These are phyloP conservation scores for Sialia sialis DNA, from an alignment of 2,113 vertebrate species.

Conservation along the genomic window DNA sequence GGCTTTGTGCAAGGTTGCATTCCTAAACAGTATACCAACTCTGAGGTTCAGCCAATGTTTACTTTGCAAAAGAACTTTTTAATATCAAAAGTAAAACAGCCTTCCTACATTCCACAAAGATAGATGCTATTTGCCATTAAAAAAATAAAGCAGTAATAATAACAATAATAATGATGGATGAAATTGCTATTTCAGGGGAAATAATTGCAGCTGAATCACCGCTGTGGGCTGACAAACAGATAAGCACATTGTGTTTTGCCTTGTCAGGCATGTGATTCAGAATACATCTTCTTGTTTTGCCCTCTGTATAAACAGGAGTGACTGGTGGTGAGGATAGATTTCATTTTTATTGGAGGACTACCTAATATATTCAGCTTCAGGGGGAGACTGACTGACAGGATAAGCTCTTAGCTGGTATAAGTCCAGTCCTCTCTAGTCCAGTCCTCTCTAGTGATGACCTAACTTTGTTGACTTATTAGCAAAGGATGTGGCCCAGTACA, in stretches of 20 bases:
- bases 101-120: constrained; percentile 58
- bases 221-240: constrained; percentile 4
- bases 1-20: constrained; percentile 28
- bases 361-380: background rate
- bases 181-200: background rate
- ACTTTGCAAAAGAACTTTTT: constrained; percentile 56
- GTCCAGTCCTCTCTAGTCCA: background rate
- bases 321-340: constrained; percentile 11
- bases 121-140: constrained; percentile 43
- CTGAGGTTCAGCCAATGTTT: constrained; percentile 51
- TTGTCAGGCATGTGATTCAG: constrained; percentile 19
- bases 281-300: background rate
- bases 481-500: background rate
- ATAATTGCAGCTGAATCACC: background rate
- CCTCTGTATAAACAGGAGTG: constrained; percentile 25
- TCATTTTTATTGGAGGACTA: constrained; percentile 31
- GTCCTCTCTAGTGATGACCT: background rate
- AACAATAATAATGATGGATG: background rate
- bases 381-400: background rate
- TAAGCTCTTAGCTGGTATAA: background rate
- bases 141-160: background rate
- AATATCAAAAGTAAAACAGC: constrained; percentile 68
- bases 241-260: background rate
- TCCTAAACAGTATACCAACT: constrained; percentile 51
- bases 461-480: background rate